Conservation (phyloP, 2,888 invertebrate species). For the Troides aeacus region DNA sequence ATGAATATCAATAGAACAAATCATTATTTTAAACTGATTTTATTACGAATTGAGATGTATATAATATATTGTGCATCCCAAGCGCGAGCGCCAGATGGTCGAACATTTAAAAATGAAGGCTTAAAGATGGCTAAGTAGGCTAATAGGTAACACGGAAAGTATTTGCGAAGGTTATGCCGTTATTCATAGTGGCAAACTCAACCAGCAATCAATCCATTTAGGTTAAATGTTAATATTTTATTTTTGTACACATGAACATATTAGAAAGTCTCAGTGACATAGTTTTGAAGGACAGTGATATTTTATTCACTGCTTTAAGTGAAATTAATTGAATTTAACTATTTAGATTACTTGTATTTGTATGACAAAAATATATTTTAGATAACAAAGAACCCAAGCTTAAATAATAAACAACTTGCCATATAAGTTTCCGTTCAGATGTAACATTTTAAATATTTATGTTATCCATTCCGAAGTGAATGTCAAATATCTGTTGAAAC, state of each 20-base stretch:
- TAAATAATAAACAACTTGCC: too few relatives aligned
- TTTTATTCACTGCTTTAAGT: neutral
- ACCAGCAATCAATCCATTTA: conserved; percentile 10
- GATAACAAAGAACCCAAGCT: too few relatives aligned
- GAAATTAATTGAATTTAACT: neutral
- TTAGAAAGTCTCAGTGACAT: neutral
- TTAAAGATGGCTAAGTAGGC: conserved; percentile 34
- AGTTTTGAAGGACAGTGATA: neutral
- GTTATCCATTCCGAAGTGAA: too few relatives aligned
- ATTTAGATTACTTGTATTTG: neutral
- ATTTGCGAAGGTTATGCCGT: conserved; percentile 33
- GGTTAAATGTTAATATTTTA: conserved; percentile 2
- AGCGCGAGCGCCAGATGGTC: conserved; percentile 2
- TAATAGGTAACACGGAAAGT: conserved; percentile 35
- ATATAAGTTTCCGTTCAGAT: too few relatives aligned
- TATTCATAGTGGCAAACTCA: conserved; percentile 12
- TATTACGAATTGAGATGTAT: too few relatives aligned
- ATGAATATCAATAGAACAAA: too few relatives aligned
- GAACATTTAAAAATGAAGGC: conserved; percentile 26
- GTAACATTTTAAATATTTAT: too few relatives aligned
- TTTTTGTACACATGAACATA: neutral
- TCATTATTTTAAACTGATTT: too few relatives aligned
- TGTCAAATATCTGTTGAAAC: too few relatives aligned
- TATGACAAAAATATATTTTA: neutral
- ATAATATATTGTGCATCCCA: too few relatives aligned